A percentile compares a stretch with the other conserved stretches of the same genome.
These are phyloP conservation scores for Acanthopagrus latus DNA, from an alignment of 2,797 vertebrate species.

Conservation along the genomic window DNA sequence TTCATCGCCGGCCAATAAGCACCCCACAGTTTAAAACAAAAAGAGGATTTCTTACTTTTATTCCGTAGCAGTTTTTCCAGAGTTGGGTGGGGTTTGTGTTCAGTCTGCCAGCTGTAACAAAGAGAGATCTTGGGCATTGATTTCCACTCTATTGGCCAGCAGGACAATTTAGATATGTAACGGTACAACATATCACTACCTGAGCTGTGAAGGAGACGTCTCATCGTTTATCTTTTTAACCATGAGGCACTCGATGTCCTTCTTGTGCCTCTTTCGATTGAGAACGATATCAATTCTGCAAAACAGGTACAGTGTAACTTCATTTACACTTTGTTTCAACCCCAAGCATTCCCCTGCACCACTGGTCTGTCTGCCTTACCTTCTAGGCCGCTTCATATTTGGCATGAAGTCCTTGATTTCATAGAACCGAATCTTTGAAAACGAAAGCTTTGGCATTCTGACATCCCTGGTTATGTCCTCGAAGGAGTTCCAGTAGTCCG, in stretches of 20 bases:
- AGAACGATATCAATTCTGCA: conserved; percentile 67
- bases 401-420: conserved; percentile 76
- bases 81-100: conserved; percentile 39
- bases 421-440: conserved; percentile 73
- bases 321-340: too few species aligned
- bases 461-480: conserved; percentile 46
- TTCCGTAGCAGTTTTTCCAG: conserved; percentile 74
- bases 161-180: not conserved
- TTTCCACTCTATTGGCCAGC: not conserved
- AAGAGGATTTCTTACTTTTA: conserved; percentile 69
- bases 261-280: conserved; percentile 60
- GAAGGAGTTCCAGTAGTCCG: not conserved
- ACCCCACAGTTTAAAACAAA: not conserved
- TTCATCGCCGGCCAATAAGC: not conserved
- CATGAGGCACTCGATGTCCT: conserved; percentile 51
- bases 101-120: conserved; percentile 48
- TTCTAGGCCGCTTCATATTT: conserved; percentile 65
- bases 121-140: not conserved
- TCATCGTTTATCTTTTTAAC: conserved; percentile 54
- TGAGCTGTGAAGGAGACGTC: conserved; percentile 36
- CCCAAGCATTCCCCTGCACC: not conserved
- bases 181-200: conserved; percentile 47
- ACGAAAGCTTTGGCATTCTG: conserved; percentile 78
- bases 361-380: conserved; percentile 60
- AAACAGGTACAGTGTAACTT: conserved; percentile 17